Conservation (phyloP, 2,797 vertebrate genomes). For the Neosalanx taihuensis region DNA sequence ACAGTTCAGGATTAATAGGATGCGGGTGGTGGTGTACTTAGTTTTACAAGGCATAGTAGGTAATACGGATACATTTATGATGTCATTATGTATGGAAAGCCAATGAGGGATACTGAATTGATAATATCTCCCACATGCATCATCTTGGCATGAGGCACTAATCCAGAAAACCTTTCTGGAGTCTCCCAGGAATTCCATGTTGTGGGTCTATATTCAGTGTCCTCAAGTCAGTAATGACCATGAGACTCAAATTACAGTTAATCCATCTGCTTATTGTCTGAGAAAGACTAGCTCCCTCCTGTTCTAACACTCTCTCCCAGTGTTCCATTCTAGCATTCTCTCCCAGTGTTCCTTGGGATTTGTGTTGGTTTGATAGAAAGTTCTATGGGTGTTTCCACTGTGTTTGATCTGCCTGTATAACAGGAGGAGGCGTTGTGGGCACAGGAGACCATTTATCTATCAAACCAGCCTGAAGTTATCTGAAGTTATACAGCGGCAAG, state of each 20-base stretch:
- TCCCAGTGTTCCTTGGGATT: neutral
- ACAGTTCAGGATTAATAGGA: neutral
- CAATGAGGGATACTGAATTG: neutral
- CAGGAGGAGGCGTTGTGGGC: neutral
- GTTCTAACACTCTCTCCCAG: neutral
- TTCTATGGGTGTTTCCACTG: neutral
- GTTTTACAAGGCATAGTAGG: neutral
- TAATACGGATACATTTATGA: neutral
- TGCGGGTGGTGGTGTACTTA: neutral
- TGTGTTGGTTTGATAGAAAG: neutral
- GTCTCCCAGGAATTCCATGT: too few species aligned
- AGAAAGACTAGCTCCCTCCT: too few species aligned
- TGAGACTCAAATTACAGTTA: too few species aligned
- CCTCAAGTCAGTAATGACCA: too few species aligned
- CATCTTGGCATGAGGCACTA: neutral
- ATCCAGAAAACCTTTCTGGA: too few species aligned
- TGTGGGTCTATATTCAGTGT: too few species aligned
- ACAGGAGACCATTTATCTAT: neutral
- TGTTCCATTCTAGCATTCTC: neutral
- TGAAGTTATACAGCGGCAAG: neutral
- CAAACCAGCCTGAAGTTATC: neutral
- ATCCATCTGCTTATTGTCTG: too few species aligned
- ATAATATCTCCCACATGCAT: neutral
- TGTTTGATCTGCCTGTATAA: neutral
- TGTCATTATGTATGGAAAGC: neutral